Conservation (phyloP, 2,113 vertebrate species). For the Beaufortia kweichowensis region DNA sequence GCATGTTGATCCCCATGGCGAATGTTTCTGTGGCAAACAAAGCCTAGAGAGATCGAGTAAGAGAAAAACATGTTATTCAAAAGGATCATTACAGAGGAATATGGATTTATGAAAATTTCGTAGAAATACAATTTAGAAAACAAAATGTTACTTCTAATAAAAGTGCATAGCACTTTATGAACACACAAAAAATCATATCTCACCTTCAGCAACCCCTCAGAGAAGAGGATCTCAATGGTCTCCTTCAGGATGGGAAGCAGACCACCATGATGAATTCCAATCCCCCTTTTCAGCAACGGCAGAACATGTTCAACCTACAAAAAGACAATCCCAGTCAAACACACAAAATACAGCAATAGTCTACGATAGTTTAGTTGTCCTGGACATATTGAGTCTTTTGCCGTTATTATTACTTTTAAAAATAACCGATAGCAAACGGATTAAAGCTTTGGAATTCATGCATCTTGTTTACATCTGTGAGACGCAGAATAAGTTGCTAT, state of each 20-base stretch:
- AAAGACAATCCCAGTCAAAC: not conserved
- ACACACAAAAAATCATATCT: too few relatives aligned
- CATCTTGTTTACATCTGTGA: too few relatives aligned
- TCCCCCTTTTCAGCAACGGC: conserved; percentile 92
- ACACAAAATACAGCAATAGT: not conserved
- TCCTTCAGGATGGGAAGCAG: conserved; percentile 98
- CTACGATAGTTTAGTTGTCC: too few relatives aligned
- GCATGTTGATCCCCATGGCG: conserved; percentile 99
- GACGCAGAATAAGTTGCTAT: too few relatives aligned
- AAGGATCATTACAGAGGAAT: not conserved
- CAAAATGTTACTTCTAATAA: too few relatives aligned
- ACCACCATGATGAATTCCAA: conserved; percentile 96
- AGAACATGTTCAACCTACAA: conserved; percentile 78
- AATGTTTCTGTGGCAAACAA: conserved; percentile 98
- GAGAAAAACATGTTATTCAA: not conserved
- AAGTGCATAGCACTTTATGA: too few relatives aligned
- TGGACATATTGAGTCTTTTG: too few relatives aligned
- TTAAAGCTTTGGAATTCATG: too few relatives aligned
- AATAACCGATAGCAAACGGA: too few relatives aligned
- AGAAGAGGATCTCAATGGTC: conserved; percentile 98
- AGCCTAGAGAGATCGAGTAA: conserved; percentile 76
- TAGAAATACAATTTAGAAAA: too few relatives aligned
- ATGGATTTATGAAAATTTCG: not conserved
- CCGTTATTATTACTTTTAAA: too few relatives aligned
- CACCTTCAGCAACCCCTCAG: conserved; percentile 96